Evolutionary conservation across 2,888 invertebrate species (phyloP), one percentile per base, ranked within the genome.

Genomic region (Phymatocera aterrima): DNA sequence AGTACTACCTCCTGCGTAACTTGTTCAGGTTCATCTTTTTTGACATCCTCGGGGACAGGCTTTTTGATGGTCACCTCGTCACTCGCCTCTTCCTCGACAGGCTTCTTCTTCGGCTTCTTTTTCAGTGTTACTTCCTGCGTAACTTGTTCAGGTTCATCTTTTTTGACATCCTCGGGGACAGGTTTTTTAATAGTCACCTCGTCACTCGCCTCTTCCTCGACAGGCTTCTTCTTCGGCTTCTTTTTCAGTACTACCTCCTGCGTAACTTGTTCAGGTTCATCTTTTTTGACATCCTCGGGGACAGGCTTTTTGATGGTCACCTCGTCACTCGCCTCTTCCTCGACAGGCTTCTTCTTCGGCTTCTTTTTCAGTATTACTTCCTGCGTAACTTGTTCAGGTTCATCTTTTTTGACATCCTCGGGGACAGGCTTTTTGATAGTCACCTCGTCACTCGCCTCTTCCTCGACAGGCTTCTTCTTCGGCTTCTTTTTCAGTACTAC

Each of bases 401-500:
- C 81, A 83, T 84, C 81, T 79, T 85, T 75, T 75, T 79, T 72
- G 37, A 79, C 24, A 70, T 82, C 79, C 79, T 82, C 60, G 64
- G 79, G 46, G 2, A 57, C 61, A 75, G 81, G 57, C 80, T 82
- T 82, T 78, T 82, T 85, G 43, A 87, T 83, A 40, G 83, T 81
- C 51, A 85, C 79, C 79, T 86, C 86, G 83, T 88, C 87, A 31
- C 82, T 78, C 31, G 83, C 82, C 80, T 88, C 87, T 80, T 88
- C 87, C n/a, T 77, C 28, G 12, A 81, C 79, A n/a, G 43, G 81
- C 84, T 92, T 92, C n/a, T 91, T 85, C 83, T 91, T 91, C 0
- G 89, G 91, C 8, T 91, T 89, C 82, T 91, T 91, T 84, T 89
- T 91, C 54, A 92, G 87, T 12, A 90, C 91, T 43, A 92, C 90